Base-by-base conservation (phyloP, 1,140 invertebrate species). In the Pectinophora gossypiella region DNA sequence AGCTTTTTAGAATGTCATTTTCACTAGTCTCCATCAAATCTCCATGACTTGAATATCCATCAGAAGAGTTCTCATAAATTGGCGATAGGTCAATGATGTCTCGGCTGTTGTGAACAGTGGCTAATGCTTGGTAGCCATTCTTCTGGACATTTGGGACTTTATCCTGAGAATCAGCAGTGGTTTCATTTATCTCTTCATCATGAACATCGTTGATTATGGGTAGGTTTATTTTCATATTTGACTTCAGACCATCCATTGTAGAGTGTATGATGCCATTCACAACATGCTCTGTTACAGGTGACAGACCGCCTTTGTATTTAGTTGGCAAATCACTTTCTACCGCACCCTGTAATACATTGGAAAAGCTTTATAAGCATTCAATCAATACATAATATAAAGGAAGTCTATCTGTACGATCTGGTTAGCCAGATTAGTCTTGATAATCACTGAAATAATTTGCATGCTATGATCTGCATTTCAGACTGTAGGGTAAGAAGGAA, bases 11-110 rank as follows among this genome's bases (percentile, higher is more conserved):
- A 4, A 81, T 55, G 10, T 86, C 81, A 62, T 61, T 77, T 45
- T 88, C 85, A 56, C 72, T 77, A 2, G 56, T 63, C 45, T 87
- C 82, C 54, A 72, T 63, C 3, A 88, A 57, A 48, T 89, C 87
- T 38, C 85, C 87, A 67, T 85, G 86, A 45, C 87, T 89, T 3
- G 86, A 89, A 47, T 84, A 88, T 10, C 86, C 87, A 65, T 89
- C 87, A 13, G 86, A 88, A 12, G 87, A 89, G 53, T 89, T 89
- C 56, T 89, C 87, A 71, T 88, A 89, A 35, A 89, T 89, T 12
- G 87, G 86, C 15, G 87, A 89, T 42, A 89, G 58, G 51, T 89
- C 87, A 43, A 88, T 84, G 15, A 89, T 85, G 51, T 89, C 87
- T n/a, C 87, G 65, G 51, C 86, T 89, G 47, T 55, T 82, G 51